Evolutionary conservation across 2,113 vertebrate species (phyloP), one percentile per base, ranked within the genome.

Genomic region (Colaptes auratus): DNA sequence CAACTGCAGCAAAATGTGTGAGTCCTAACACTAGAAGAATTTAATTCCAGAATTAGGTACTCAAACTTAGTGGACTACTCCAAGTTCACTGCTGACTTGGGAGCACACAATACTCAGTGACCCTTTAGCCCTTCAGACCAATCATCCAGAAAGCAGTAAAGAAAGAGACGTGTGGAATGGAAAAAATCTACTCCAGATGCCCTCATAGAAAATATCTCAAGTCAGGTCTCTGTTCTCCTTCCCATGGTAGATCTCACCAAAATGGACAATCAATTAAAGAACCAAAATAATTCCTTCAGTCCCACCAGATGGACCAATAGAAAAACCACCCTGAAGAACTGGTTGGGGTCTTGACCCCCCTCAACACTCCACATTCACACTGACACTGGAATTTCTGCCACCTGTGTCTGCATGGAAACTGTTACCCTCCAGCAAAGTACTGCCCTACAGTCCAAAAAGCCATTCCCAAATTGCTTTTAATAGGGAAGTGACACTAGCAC

Each of bases 1-100:
- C 63, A 75, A 2, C 2, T 33, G 59, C 5, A 82, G 23, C 1
- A 3, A 39, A 4, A 13, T 0, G 0, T 25, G 35, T 19, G 11
- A 4, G 23, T 58, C 13, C 8, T n/a, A 30, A 19, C 27, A 60
- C 7, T 53, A 42, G 8, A 70, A 80, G 13, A 70, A 59, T 67
- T 72, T 30, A 39, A 53, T 77, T 83, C 52, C 58, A 78, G 30
- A 78, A 35, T 33, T 56, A 67, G 30, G 12, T 7, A 60, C 7
- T 8, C 48, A 76, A 82, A 72, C 7, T 33, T 27, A 31, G 15
- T 1, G 0, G 7, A 30, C 5, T 56, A 8, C 35, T 81, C 11
- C 12, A 66, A 64, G 66, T 64, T 36, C 1, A 1, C 30, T 53
- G 36, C 9, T 67, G 65, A 39, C 42, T 52, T 44, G 33, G n/a